Conservation (phyloP, 1,140 invertebrate species). For the Oryzaephilus surinamensis region DNA sequence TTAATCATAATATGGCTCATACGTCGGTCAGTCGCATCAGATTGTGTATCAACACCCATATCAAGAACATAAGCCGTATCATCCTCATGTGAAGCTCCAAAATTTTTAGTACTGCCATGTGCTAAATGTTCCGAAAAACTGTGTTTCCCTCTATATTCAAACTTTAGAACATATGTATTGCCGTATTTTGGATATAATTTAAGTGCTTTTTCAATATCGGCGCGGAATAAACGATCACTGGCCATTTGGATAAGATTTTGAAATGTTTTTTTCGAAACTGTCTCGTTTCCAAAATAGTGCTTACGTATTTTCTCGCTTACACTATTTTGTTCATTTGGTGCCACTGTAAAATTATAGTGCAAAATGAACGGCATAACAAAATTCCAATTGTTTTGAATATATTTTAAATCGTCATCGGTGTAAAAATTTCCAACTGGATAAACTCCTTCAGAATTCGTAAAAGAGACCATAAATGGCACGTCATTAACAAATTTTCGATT, state of each 20-base stretch:
- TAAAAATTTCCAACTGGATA: conserved; percentile 32
- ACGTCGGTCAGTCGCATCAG: conserved; percentile 4
- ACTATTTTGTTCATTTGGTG: conserved; percentile 8
- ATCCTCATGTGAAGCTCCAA: conserved; percentile 24
- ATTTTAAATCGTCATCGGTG: conserved; percentile 12
- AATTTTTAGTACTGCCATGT: conserved; percentile 13
- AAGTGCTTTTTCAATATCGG: conserved; percentile 43
- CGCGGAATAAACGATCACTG: conserved; percentile 48
- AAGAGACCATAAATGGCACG: conserved; percentile 35
- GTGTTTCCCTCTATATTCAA: conserved; percentile 36
- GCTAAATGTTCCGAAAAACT: conserved; percentile 17
- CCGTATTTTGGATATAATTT: conserved; percentile 42
- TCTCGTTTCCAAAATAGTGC: conserved; percentile 19
- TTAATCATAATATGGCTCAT: conserved; percentile 10
- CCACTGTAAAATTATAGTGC: conserved; percentile 23
- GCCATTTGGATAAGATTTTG: conserved; percentile 36
- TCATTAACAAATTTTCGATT: conserved; percentile 34
- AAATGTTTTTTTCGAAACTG: conserved; percentile 18
- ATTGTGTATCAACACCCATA: conserved; percentile 6
- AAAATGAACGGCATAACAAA: conserved; percentile 23
- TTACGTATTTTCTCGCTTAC: conserved; percentile 22
- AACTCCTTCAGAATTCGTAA: conserved; percentile 33
- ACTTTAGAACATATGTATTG: conserved; percentile 47
- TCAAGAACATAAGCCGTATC: conserved; percentile 24
- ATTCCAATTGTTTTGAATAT: conserved; percentile 11